Conservation (phyloP, 1,140 invertebrate genomes). For the Bicyclus anynana region DNA sequence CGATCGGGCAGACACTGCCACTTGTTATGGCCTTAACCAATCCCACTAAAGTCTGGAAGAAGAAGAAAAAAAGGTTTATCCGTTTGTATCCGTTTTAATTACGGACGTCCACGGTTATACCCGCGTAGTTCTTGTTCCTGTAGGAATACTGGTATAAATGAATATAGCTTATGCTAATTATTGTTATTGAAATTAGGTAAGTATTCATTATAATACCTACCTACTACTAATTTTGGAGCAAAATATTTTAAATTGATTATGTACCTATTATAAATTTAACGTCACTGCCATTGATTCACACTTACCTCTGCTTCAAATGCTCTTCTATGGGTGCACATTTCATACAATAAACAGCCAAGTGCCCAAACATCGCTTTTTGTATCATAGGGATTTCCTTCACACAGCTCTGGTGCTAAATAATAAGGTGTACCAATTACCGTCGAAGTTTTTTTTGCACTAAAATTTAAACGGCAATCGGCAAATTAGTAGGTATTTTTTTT, state of each 20-base stretch:
- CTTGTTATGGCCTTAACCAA: constrained; percentile 76
- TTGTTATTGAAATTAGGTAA: too few species aligned
- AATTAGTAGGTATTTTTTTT: too few species aligned
- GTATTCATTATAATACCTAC: too few species aligned
- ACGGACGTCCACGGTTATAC: too few species aligned
- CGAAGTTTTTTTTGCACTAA: constrained; percentile 73
- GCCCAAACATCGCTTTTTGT: constrained; percentile 92
- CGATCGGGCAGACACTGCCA: constrained; percentile 72
- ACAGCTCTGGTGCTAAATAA: constrained; percentile 92
- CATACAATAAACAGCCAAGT: constrained; percentile 90
- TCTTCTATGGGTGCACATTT: constrained; percentile 80
- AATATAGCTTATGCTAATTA: too few species aligned
- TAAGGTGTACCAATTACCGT: constrained; percentile 88
- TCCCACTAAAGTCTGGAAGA: constrained; percentile 69
- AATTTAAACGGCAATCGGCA: too few species aligned
- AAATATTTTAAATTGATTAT: too few species aligned
- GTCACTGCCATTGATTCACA: constrained; percentile 40
- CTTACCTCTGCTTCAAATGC: constrained; percentile 78
- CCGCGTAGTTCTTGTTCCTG: too few species aligned
- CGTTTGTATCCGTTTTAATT: too few species aligned
- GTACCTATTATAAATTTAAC: too few species aligned
- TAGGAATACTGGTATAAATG: too few species aligned
- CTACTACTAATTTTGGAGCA: too few species aligned
- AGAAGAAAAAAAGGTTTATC: constrained; percentile 37
- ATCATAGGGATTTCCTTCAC: constrained; percentile 85